These are phyloP conservation scores for Coendou prehensilis DNA, from an alignment of 2,797 vertebrate genomes.

Conservation along the genomic window DNA sequence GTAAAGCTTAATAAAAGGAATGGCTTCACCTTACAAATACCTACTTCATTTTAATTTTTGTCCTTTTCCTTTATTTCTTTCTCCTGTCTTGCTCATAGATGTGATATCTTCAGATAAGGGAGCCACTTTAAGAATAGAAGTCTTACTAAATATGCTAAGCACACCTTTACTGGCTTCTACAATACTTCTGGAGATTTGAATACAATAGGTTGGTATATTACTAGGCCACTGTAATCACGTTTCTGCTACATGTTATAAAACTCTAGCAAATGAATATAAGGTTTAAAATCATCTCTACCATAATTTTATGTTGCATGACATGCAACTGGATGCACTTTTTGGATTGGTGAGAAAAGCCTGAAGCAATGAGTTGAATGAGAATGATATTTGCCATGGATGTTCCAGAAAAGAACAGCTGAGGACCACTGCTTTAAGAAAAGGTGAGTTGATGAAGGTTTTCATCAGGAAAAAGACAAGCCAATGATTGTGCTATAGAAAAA, in stretches of 20 bases:
- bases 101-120: neutral
- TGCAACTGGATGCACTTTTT: neutral
- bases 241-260: neutral
- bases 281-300: neutral
- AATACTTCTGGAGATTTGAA: neutral
- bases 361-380: neutral
- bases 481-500: neutral
- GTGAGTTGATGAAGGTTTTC: neutral
- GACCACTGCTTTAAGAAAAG: neutral
- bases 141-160: neutral
- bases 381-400: neutral
- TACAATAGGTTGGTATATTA: neutral
- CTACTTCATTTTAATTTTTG: neutral
- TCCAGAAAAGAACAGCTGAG: neutral
- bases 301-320: neutral
- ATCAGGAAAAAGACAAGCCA: neutral
- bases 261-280: neutral
- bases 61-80: neutral
- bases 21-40: neutral
- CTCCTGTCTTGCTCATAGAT: neutral
- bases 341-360: neutral
- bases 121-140: neutral
- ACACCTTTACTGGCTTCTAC: neutral
- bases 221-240: neutral
- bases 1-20: neutral